Evolutionary conservation across 2,113 vertebrate species (phyloP).

Genomic region (Bambusicola thoracicus): DNA sequence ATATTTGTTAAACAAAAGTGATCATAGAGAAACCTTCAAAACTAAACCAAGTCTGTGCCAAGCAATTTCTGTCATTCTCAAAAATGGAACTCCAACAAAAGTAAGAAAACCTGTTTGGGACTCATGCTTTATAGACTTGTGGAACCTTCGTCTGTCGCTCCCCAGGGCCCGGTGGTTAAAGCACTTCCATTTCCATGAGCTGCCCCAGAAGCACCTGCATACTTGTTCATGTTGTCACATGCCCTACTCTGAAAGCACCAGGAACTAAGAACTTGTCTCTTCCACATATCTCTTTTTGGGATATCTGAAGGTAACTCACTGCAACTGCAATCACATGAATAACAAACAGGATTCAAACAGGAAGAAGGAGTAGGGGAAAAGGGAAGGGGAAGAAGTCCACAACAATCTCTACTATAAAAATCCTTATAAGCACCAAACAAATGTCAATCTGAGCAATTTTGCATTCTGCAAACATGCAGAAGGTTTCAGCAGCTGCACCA

Average conservation of each 20-base stretch:
- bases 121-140: slow-evolving; percentile 22
- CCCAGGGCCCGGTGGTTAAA: slow-evolving; percentile 39
- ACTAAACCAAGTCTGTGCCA: slow-evolving; percentile 1
- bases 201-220: not conserved
- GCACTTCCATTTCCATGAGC: slow-evolving; percentile 16
- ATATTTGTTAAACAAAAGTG: not conserved
- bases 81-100: slow-evolving; percentile 43
- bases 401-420: not conserved
- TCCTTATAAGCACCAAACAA: rapidly evolving
- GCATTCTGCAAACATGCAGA: not conserved
- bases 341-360: not conserved
- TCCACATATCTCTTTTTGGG: not conserved
- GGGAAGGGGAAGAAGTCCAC: rapidly evolving
- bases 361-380: too few relatives aligned
- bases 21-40: not conserved
- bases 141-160: slow-evolving; percentile 54
- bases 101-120: slow-evolving; percentile 65
- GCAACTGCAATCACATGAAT: not conserved
- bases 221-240: not conserved
- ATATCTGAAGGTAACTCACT: not conserved
- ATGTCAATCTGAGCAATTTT: not conserved
- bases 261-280: not conserved
- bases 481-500: rapidly evolving
- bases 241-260: not conserved
- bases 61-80: slow-evolving; percentile 27